phyloP scores from a whole-genome alignment of 2,888 invertebrate species.

The Malachius bipustulatus region DNA sequence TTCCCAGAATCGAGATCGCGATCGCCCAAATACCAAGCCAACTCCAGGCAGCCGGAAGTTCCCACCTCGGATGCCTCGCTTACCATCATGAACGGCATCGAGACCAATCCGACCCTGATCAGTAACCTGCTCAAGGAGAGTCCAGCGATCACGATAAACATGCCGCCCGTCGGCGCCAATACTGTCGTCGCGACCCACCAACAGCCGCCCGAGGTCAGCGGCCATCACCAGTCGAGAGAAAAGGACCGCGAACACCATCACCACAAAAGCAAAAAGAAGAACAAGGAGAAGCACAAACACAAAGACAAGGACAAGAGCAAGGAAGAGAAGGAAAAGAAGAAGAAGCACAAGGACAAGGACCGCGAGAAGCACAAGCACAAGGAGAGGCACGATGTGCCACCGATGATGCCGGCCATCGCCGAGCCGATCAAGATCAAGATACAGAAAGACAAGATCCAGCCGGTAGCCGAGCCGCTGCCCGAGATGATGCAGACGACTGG shows the following conservation, averaged over 20 bases:
- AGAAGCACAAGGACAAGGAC: slow-evolving; percentile 63
- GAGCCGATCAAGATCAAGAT: slow-evolving; percentile 45
- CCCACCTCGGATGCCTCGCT: slow-evolving; percentile 13
- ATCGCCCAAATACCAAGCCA: neutral
- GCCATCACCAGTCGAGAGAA: slow-evolving; percentile 32
- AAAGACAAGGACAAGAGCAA: slow-evolving; percentile 56
- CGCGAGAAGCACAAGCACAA: slow-evolving; percentile 32
- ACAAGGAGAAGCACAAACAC: slow-evolving; percentile 67
- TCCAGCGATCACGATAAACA: slow-evolving; percentile 16
- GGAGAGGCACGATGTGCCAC: slow-evolving; percentile 17
- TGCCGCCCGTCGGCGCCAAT: slow-evolving; percentile 15
- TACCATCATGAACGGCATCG: slow-evolving; percentile 50
- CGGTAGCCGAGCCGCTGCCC: slow-evolving; percentile 15
- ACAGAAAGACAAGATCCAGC: slow-evolving; percentile 44
- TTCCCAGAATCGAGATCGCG: slow-evolving; percentile 4
- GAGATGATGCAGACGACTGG: slow-evolving; percentile 38
- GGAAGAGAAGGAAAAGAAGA: slow-evolving; percentile 57
- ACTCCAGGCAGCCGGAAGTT: neutral
- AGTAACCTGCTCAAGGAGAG: slow-evolving; percentile 56
- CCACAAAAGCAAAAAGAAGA: slow-evolving; percentile 48
- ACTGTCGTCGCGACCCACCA: slow-evolving; percentile 16
- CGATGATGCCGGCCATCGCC: slow-evolving; percentile 28
- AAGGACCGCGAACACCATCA: slow-evolving; percentile 29
- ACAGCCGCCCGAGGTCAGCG: slow-evolving; percentile 26
- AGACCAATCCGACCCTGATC: slow-evolving; percentile 59